A percentile compares a stretch with the other conserved stretches of the same genome.
phyloP scores from a whole-genome alignment of 2,113 vertebrate species.

The Capreolus pygargus region DNA sequence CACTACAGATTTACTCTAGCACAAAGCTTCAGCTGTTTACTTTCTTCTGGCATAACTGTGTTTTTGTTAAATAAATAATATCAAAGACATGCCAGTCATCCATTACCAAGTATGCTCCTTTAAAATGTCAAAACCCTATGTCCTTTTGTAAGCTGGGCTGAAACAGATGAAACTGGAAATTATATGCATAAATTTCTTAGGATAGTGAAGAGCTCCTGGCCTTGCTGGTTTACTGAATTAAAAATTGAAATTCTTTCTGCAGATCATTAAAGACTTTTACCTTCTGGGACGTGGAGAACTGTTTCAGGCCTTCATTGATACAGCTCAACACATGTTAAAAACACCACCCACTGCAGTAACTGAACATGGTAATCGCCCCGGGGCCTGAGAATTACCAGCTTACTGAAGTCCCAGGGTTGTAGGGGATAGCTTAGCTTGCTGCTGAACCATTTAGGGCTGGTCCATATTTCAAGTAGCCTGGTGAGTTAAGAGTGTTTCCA shows the following conservation, averaged over 20 bases:
- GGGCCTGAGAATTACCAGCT: neutral
- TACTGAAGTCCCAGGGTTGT: neutral
- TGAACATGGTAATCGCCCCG: constrained; percentile 90
- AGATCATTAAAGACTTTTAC: constrained; percentile 99
- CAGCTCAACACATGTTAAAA: constrained; percentile 97
- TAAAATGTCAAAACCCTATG: neutral
- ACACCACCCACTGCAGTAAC: constrained; percentile 95
- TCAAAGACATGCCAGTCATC: neutral
- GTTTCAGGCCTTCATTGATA: constrained; percentile 98
- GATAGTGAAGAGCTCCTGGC: neutral
- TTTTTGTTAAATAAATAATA: neutral
- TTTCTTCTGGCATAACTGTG: neutral
- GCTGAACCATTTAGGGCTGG: neutral
- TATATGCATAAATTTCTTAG: neutral
- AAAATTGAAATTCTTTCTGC: constrained; percentile 57
- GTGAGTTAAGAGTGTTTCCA: neutral
- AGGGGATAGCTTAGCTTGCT: neutral
- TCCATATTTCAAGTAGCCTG: neutral
- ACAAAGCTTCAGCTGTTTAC: neutral
- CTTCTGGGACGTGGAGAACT: constrained; percentile 96
- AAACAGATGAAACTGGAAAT: neutral
- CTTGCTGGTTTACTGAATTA: neutral
- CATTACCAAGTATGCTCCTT: neutral
- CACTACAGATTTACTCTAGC: neutral
- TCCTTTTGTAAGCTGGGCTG: neutral